Conservation (phyloP, 1,140 invertebrate genomes). For the Drosophila pruinosa region DNA sequence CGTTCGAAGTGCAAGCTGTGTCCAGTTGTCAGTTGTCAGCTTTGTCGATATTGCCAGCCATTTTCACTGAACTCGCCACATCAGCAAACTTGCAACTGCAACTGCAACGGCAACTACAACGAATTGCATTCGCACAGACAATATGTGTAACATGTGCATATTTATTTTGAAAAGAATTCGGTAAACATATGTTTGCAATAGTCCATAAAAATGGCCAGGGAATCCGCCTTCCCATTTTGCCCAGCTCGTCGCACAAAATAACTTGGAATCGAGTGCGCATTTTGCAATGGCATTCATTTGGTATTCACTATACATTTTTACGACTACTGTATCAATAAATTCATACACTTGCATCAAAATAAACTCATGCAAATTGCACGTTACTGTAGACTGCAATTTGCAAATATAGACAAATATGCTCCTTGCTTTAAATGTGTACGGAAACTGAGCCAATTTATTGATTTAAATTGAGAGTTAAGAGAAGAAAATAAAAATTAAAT, state of each 20-base stretch:
- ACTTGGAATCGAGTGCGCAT: conserved; percentile 36
- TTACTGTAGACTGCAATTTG: background rate
- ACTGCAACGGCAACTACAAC: background rate
- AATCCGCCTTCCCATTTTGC: background rate
- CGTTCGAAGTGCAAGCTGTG: background rate
- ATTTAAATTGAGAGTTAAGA: background rate
- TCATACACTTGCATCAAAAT: background rate
- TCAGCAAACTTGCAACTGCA: conserved; percentile 20
- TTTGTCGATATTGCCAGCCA: background rate
- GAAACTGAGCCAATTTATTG: too few species aligned
- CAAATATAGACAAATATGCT: background rate
- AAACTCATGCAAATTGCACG: background rate
- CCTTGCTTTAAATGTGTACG: background rate
- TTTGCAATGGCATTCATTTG: conserved; percentile 6
- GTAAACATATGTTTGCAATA: conserved; percentile 18
- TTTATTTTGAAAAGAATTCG: conserved; percentile 6
- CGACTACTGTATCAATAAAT: background rate
- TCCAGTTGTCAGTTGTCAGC: background rate
- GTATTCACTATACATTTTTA: background rate
- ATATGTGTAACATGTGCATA: background rate
- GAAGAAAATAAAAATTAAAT: background rate
- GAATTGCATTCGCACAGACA: background rate
- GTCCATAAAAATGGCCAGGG: conserved; percentile 8
- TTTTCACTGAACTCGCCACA: background rate
- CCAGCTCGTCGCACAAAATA: background rate